Conservation (phyloP, 2,888 invertebrate species). For the Diloba caeruleocephala region DNA sequence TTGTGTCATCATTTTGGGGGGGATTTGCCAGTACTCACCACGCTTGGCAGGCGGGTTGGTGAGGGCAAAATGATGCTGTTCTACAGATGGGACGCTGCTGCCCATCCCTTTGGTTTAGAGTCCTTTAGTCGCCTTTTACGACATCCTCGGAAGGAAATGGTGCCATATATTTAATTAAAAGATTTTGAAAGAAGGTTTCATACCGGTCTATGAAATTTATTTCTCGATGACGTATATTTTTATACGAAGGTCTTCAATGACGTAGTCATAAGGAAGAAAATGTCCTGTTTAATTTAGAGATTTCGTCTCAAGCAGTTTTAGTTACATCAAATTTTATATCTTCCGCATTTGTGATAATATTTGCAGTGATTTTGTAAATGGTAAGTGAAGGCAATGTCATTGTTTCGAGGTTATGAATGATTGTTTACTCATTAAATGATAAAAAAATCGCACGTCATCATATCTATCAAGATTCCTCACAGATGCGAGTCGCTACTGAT, state of each 20-base stretch:
- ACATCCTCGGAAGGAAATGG: too few species aligned
- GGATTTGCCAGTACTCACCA: too few species aligned
- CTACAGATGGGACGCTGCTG: too few species aligned
- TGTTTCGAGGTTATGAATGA: slow-evolving; percentile 31
- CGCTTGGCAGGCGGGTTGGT: too few species aligned
- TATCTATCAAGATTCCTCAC: too few species aligned
- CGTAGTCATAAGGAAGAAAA: slow-evolving; percentile 29
- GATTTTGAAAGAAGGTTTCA: slow-evolving; percentile 19
- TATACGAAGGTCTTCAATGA: slow-evolving; percentile 32
- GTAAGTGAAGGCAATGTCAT: slow-evolving; percentile 22
- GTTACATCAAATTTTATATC: slow-evolving; percentile 25
- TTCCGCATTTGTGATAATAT: slow-evolving; percentile 54
- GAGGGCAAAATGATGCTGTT: too few species aligned
- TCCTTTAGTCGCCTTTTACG: too few species aligned
- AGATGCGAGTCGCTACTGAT: too few species aligned
- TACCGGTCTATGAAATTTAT: slow-evolving; percentile 9
- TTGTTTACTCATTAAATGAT: slow-evolving; percentile 12
- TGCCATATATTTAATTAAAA: slow-evolving; percentile 4
- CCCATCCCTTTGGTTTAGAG: too few species aligned
- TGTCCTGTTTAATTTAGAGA: slow-evolving; percentile 24
- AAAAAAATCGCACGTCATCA: slow-evolving; percentile 13
- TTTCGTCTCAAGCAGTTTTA: slow-evolving; percentile 29
- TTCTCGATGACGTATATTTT: slow-evolving; percentile 22
- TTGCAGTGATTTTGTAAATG: slow-evolving; percentile 34
- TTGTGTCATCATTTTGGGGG: too few species aligned